Conservation (phyloP, 2,113 vertebrate species). For the Promerops cafer region DNA sequence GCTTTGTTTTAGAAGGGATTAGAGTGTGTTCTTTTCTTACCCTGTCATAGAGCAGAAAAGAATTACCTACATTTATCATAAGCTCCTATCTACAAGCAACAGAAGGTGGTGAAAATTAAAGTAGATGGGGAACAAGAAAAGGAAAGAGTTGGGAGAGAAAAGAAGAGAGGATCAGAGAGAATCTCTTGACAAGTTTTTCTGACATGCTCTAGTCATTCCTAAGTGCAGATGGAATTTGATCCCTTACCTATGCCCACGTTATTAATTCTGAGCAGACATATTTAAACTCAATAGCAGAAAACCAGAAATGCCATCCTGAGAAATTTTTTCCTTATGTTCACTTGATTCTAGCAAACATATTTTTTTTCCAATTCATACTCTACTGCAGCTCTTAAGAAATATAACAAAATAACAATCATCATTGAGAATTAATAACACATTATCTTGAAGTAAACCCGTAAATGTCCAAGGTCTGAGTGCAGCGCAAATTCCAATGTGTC, state of each 20-base stretch:
- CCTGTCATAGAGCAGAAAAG: not conserved
- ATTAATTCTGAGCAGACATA: not conserved
- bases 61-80: not conserved
- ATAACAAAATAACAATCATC: not conserved
- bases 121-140: not conserved
- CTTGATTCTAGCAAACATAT: not conserved
- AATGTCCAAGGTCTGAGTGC: not conserved
- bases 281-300: not conserved
- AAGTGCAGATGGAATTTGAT: not conserved
- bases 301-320: not conserved
- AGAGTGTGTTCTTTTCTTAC: not conserved
- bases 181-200: not conserved
- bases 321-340: not conserved
- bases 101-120: not conserved
- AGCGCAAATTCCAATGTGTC: not conserved
- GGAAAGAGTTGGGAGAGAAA: not conserved
- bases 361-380: not conserved
- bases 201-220: not conserved
- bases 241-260: not conserved
- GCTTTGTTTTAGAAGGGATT: not conserved
- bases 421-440: not conserved
- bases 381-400: not conserved
- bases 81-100: not conserved
- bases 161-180: not conserved
- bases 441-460: not conserved